Base-by-base conservation (phyloP, 2,888 invertebrate genomes). In the Alloplasta piceator region DNA sequence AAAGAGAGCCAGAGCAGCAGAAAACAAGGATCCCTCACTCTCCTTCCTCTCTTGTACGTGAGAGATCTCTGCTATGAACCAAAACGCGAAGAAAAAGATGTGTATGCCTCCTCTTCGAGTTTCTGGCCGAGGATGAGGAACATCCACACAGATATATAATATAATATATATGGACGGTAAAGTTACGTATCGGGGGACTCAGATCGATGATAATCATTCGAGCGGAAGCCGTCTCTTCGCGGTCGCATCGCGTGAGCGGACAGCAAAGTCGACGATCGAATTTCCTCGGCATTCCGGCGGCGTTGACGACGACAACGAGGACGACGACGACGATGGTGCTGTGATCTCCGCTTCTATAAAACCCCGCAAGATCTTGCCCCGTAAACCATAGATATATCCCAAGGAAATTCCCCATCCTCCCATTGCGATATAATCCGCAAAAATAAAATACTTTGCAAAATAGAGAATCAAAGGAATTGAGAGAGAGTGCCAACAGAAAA, bases 181-280 rank as follows among this genome's bases (percentile, higher is more conserved):
- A 74, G 64, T 75, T 26, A 81, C 78, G 78, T 81, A 78, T 81
- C 81, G 81, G 67, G 81, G 78, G 84, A 84, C 83, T 85, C 82
- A 86, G 87, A 88, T 87, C 86, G 85, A 85, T 84, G 87, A 88
- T 88, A 87, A 88, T 86, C 87, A 83, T 80, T 86, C 78, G 84
- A 86, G 86, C 85, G 84, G 86, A 89, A 88, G 85, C 84, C 84
- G 84, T 82, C 83, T 83, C 78, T 79, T 76, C 79, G 78, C 80
- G 80, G 77, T 78, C 82, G 80, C 85, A 82, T 88, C 87, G 85
- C 78, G 84, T 82, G 86, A 86, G 82, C 84, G 82, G 87, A 86
- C 86, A 86, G 82, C 82, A 68, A 64, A 81, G 84, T 82, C 84
- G 75, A 85, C 83, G 86, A 89, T 89, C 87, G 84, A 87, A 87